Evolutionary conservation across 2,113 vertebrate genomes (phyloP), one percentile per base, ranked within the genome.

Genomic region (Salvator merianae): DNA sequence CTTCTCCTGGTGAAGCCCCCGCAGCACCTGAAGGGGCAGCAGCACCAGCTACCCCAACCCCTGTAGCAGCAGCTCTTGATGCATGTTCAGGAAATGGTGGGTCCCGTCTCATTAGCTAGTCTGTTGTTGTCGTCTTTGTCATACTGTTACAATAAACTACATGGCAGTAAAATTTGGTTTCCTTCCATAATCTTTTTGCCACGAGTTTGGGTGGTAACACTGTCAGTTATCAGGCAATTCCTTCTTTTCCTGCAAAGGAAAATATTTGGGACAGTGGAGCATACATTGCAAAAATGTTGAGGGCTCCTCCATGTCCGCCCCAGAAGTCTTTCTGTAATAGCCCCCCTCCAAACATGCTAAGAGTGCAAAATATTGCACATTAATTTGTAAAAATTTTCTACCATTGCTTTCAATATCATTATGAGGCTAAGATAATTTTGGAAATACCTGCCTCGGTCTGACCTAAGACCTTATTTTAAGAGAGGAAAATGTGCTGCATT

Each of bases 71-170:
- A 91, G 97, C 97, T 86, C 96, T 97, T 95, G 98, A 99, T 98
- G 98, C 97, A 93, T 99, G 98, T 95, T 97, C 96, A 96, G 98
- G 98, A 98, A 98, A 98, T 98, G 99, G 99, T 99, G 98, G 98
- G 98, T 99, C 93, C 92, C 86, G 83, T 87, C 91, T 95, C 91
- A 77, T 93, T 93, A 94, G 93, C 94, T 88, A 83, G 94, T 95
- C 77, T 94, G 83, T 93, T 75, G 88, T 89, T 90, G 91, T 93
- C 82, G 36, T 79, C 38, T 77, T 70, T 72, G n/a, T 79, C 69
- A 86, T 84, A 59, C 71, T 50, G 88, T 90, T 93, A 95, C 87
- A 91, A 91, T 87, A 94, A 95, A 87, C 86, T 93, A 93, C 83
- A 89, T 94, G 93, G 93, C 94, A 94, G 89, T 95, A 50, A 94